These are phyloP conservation scores for Rhyzopertha dominica DNA, from an alignment of 1,140 invertebrate species.

Conservation along the genomic window DNA sequence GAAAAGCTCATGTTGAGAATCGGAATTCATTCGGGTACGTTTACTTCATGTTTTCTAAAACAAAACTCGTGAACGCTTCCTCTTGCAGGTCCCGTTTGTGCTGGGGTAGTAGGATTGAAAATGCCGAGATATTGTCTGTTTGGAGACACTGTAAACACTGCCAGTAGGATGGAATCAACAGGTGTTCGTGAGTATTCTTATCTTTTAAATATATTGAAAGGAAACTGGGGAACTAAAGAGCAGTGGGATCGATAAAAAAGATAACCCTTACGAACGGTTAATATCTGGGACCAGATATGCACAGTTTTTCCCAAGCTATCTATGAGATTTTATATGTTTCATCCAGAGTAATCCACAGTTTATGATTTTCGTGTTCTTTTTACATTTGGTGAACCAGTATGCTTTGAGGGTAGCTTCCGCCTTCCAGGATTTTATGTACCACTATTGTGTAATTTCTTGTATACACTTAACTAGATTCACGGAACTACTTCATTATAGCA, in stretches of 20 bases:
- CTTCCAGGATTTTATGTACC: too few relatives aligned
- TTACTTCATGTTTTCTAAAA: conserved; percentile 1
- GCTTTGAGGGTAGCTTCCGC: too few relatives aligned
- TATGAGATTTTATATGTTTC: too few relatives aligned
- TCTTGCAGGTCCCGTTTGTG: conserved; percentile 65
- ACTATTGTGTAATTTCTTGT: too few relatives aligned
- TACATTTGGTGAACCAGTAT: too few relatives aligned
- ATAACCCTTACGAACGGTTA: too few relatives aligned
- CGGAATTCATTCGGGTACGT: conserved; percentile 82
- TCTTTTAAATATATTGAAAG: not conserved
- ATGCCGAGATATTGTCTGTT: conserved; percentile 90
- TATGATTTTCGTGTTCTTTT: too few relatives aligned
- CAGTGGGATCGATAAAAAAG: not conserved
- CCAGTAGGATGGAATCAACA: conserved; percentile 90
- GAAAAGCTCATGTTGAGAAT: conserved; percentile 83
- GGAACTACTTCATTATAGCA: too few relatives aligned
- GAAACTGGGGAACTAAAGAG: not conserved
- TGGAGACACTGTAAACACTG: conserved; percentile 90
- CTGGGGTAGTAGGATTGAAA: conserved; percentile 83
- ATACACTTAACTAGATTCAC: too few relatives aligned
- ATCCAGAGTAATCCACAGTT: too few relatives aligned
- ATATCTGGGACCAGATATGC: too few relatives aligned
- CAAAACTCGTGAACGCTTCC: not conserved
- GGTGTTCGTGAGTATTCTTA: conserved; percentile 57
- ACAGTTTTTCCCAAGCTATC: too few relatives aligned